Base-by-base conservation (phyloP, 2,888 invertebrate genomes). In the Aleiodes testaceus region DNA sequence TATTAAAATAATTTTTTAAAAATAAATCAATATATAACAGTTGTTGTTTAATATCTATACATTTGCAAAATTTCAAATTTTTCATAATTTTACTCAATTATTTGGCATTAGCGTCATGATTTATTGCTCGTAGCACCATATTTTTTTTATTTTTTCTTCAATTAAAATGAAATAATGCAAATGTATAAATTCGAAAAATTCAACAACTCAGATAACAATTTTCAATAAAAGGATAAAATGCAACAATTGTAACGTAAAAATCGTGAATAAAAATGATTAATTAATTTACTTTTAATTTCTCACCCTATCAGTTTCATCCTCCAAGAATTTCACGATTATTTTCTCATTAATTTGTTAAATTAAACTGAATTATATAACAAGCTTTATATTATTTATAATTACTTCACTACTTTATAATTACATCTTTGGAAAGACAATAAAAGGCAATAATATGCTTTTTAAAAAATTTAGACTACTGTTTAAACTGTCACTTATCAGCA, bases 361-460 rank as follows among this genome's bases (percentile, higher is more conserved):
- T 14, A 69, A 69, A 66, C 7, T n/a, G 45, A 72, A 68, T 66
- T 45, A 59, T 68, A 72, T 75, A 75, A 77, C 76, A 77, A 77
- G 75, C 73, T 65, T 67, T 69, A 74, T 77, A 80, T 77, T 79
- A 76, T 78, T 74, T 14, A 59, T 77, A 75, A 74, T 76, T 73
- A 73, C 73, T 72, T 74, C 72, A 59, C 72, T 78, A 79, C 79
- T 76, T 64, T 74, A 78, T 79, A 80, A 76, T 81, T 82, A 84
- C 80, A 83, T 84, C 84, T 84, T 84, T 84, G 84, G 83, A 82
- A 79, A 79, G 78, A 83, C 77, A 82, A 83, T 79, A 77, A 80
- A 83, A 80, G 72, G 68, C 68, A 65, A 70, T 67, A 63, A 72
- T 66, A 69, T 53, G 59, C 36, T 65, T 50, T 36, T 36, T 36